Base-by-base conservation (phyloP, 2,113 vertebrate species). In the Aplodontia rufa region DNA sequence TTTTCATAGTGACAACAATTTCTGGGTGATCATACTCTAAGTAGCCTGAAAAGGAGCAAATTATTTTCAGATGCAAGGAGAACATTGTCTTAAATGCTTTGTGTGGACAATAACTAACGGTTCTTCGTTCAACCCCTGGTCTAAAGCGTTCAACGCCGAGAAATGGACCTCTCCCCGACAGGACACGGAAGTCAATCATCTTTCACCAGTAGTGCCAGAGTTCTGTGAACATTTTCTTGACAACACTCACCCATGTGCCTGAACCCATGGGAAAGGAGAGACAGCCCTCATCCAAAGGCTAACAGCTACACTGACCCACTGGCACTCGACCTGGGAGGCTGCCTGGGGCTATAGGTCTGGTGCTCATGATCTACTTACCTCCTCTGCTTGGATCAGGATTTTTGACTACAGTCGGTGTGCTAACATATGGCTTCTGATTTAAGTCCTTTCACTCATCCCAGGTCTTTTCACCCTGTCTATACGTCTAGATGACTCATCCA, bases 21-120 rank as follows among this genome's bases (percentile, higher is more conserved):
- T 98, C 96, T 79, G 96, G 96, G 40, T 97, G 86, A 87, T 98
- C 97, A 66, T 87, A 98, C 32, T 98, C 97, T 60, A 98, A 96
- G 93, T 97, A 98, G 19, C 97, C 97, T 98, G 76, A 90, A 93
- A 93, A 90, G 53, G 47, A 83, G 79, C 2, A 87, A 87, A 69
- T 81, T 51, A 91, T 80, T 91, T 96, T 93, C 69, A 95, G 82
- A 28, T 60, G n/a, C 87, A 93, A 72, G 71, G 58, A 94, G 32
- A 30, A 86, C 35, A 90, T 30, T 45, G 6, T 74, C 66, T 75
- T 74, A 87, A 92, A 83, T 82, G n/a, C 78, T 83, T 90, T 22
- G 19, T 85, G 32, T 69, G 8, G 19, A 84, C 30, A 49, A 7
- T 32, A 90, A 12, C 51, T 90, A 75, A 37, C 32, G 26, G 20